Percentiles rank a stretch among this genome's conserved stretches.
Evolutionary conservation across 2,888 invertebrate species (phyloP).

Genomic region (Agonopterix subpropinquella): DNA sequence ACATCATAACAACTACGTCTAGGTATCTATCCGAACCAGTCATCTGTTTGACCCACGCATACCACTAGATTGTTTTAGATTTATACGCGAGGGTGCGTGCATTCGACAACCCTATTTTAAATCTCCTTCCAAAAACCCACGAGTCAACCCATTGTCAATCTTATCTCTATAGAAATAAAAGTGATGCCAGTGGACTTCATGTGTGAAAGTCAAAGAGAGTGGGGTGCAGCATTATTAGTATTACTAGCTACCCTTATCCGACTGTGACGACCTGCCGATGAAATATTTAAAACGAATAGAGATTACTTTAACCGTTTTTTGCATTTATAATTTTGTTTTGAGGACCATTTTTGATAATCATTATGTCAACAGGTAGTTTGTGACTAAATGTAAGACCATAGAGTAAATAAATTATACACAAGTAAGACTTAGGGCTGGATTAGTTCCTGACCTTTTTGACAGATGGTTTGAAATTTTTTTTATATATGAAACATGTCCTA

Average conservation of each 20-base stretch:
- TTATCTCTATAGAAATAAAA: too few species aligned
- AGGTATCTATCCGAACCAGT: background rate
- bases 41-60: background rate
- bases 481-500: too few species aligned
- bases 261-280: background rate
- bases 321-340: background rate
- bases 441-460: too few species aligned
- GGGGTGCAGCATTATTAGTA: constrained; percentile 8
- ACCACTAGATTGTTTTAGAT: constrained; percentile 20
- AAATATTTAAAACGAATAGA: background rate
- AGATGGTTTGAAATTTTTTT: too few species aligned
- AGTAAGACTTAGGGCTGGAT: too few species aligned
- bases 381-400: too few species aligned
- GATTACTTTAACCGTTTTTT: background rate
- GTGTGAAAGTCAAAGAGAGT: constrained; percentile 2
- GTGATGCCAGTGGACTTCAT: too few species aligned
- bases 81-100: constrained; percentile 45
- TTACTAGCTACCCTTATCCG: background rate
- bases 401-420: too few species aligned
- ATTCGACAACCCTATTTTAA: constrained; percentile 28
- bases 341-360: too few species aligned
- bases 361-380: too few species aligned
- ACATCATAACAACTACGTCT: background rate
- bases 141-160: too few species aligned
- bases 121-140: too few species aligned